Base-by-base conservation (phyloP, 1,140 invertebrate species). In the Ceratoteleas bidentatus region DNA sequence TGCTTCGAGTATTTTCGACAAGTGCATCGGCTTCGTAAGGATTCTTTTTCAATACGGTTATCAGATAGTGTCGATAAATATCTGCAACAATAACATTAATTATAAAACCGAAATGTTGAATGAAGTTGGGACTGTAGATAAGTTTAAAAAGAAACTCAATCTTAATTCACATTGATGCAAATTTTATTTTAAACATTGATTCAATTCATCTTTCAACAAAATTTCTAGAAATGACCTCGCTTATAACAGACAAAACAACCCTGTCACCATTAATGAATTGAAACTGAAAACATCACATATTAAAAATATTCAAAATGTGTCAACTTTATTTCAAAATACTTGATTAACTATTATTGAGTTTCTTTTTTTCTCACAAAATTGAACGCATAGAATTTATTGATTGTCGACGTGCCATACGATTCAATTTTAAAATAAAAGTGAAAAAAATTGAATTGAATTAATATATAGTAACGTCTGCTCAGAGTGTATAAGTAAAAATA, bases 31-130 rank as follows among this genome's bases (percentile, higher is more conserved):
- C 78, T 72, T 81, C 72, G 38, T 66, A 58, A 60, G 78, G 78
- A 72, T 76, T 76, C 16, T 81, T 81, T 70, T 72, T 56, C 61
- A 81, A 66, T 33, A 81, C 78, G 3, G 65, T 75, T 60, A 76
- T 76, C 9, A 81, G 72, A 76, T 72, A 81, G 58, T 81, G 72
- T 58, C 78, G 78, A 70, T 75, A 81, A 65, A 81, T 75, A 75
- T 81, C 78, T 81, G 70, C 13, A 75, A 81, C 53, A 74, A 64
- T 24, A 80, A 64, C 52, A 40, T 43, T 5, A 32, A 16, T 69
- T 54, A 64, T 68, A 56, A 9, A 45, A 36, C 0, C 52, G 9
- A 5, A 60, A 38, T 14, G 7, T 40, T 49, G 13, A 65, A 7
- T 38, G 1, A 57, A 36, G 14, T 16, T 14, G 38, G 43, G 14